Base-by-base conservation (phyloP, 2,888 invertebrate genomes). In the Cepaea hortensis region DNA sequence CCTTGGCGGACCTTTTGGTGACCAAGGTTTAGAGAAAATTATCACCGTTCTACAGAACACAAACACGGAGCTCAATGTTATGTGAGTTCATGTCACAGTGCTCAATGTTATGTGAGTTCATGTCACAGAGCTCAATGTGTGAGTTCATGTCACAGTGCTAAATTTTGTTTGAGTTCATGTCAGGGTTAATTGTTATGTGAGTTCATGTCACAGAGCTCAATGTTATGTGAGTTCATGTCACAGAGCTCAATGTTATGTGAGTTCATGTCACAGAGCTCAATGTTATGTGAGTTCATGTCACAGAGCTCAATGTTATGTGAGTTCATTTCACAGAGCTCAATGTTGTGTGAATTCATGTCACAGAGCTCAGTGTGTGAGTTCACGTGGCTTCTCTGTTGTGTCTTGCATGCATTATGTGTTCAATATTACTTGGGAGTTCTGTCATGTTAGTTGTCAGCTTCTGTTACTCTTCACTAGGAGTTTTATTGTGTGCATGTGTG, bases 201-300 rank as follows among this genome's bases (percentile, higher is more conserved):
- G 92, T 91, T 35, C 11, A 15, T 15, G 68, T 68, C 18, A 62
- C 9, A 18, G 62, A 9, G 62, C 9, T 18, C 62, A 18, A 2
- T 18, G 62, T 18, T 9, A 62, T 62, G 62, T 62, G 62, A 62
- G 9, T 9, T 62, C 18, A 18, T 13, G 35, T n/a, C 18, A 95
- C 96, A 89, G 96, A 96, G 91, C 94, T 97, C 20, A 96, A 96
- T 92, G 95, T 96, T 15, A 96, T 97, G 95, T 93, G 84, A 90
- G 92, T 91, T 35, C 11, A 15, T 15, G 68, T 68, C 18, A 62
- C 9, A 18, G 62, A 9, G 62, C 9, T 18, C 62, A 18, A 2
- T 18, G 62, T 18, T 9, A 62, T 62, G 62, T 62, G 62, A 62
- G 9, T 9, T 62, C 18, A 18, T 13, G 35, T n/a, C 18, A 95